Evolutionary conservation across 2,113 vertebrate genomes (phyloP), one percentile per base, ranked within the genome.

Genomic region (Cricetomys ansorgei): DNA sequence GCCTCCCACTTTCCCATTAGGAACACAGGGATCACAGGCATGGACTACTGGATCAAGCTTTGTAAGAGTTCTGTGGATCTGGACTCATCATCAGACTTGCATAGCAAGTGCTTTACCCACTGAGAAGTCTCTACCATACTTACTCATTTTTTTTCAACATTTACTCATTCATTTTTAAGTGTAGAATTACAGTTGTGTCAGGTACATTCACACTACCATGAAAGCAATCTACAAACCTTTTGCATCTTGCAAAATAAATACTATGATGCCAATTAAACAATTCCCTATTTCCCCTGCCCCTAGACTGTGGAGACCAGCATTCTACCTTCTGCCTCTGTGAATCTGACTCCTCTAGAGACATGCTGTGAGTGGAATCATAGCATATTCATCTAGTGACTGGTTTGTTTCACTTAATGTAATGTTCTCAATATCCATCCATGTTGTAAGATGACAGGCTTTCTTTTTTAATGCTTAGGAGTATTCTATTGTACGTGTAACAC

Each of bases 191-290:
- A 34, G 23, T 40, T 57, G 29, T 4, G 34, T 43, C 21, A 16
- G 23, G 29, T 50, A 15, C 12, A 40, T 34, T 81, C 57, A n/a
- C 17, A 73, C 23, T 40, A 16, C 53, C 70, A n/a, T 62, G 70
- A 80, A 79, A 31, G 15, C 21, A 76, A 72, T 19, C 23, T 48
- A 62, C 69, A 86, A 59, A 34, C 57, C 3, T 9, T 57, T 65
- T 43, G 29, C n/a, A 25, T 45, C 37, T 67, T 8, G 17, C 25
- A 21, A 17, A 16, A 43, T 37, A 40, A 69, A n/a, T 48, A 10
- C 6, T 5, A 1, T 25, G 9, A 1, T 25, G 9, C 9, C 55
- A 13, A 9, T 1, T 15, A 29, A 34, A 45, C 12, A 27, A 31
- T 13, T 40, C 69, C 40, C 15, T 72, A 7, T 70, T 55, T 59